Conservation (phyloP, 1,140 invertebrate genomes). For the Drosophila mojavensis region DNA sequence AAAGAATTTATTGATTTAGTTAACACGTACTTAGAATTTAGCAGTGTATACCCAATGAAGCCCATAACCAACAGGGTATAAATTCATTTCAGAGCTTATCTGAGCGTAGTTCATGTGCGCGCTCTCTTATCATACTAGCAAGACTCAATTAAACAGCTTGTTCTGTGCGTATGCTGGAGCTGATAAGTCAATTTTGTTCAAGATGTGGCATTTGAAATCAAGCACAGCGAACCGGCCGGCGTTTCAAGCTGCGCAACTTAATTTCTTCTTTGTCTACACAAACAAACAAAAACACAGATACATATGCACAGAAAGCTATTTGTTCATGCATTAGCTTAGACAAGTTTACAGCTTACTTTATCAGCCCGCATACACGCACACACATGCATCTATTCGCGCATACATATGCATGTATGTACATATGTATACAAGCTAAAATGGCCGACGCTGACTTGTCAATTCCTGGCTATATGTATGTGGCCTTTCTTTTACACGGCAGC, state of each 20-base stretch:
- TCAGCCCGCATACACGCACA: constrained; percentile 11
- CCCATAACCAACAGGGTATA: background rate
- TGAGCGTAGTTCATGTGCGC: constrained; percentile 3
- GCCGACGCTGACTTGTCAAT: constrained; percentile 56
- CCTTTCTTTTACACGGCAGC: constrained; percentile 28
- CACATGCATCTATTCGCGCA: constrained; percentile 16
- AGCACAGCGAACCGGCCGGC: constrained; percentile 43
- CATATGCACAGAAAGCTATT: background rate
- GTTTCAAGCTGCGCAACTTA: constrained; percentile 1
- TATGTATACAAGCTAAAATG: constrained; percentile 55
- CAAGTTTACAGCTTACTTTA: constrained; percentile 41
- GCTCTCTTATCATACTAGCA: constrained; percentile 30
- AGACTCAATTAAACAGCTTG: constrained; percentile 50
- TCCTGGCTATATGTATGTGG: constrained; percentile 10
- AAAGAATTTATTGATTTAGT: too few species aligned
- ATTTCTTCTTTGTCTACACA: constrained; percentile 38
- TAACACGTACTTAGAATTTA: too few species aligned
- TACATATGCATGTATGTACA: background rate
- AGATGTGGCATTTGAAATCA: constrained; percentile 1
- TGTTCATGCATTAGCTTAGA: constrained; percentile 14
- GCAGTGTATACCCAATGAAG: too few species aligned
- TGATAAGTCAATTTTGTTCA: constrained; percentile 33
- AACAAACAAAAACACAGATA: constrained; percentile 6
- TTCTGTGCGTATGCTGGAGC: constrained; percentile 37
- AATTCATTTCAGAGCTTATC: constrained; percentile 42